Base-by-base conservation (phyloP, 2,113 vertebrate species). In the Paratilapia polleni region DNA sequence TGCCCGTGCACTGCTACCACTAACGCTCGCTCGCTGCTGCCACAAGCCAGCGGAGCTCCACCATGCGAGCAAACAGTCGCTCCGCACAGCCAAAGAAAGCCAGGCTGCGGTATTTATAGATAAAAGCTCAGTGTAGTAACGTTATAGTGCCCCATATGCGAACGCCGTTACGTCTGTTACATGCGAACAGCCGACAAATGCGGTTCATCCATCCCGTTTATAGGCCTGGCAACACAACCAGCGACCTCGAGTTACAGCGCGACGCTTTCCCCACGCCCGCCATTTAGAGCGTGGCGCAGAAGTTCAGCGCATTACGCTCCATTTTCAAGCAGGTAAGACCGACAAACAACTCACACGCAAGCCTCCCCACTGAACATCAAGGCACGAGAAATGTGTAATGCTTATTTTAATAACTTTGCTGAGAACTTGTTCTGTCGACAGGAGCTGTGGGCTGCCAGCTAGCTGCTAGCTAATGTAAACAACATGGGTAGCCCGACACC, bases 401-500 rank as follows among this genome's bases (percentile, higher is more conserved):
- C 19, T 49, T 28, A 59, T 26, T 24, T 54, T 4, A 10, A 12
- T 4, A 59, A 77, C 82, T 78, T 61, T 28, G 19, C 17, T 5
- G 20, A 28, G 6, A 85, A 90, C 17, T 80, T 68, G 77, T 85
- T 82, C 56, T 52, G 49, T 88, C 79, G 58, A 14, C 54, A 58
- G 38, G 34, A 56, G 52, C 14, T 76, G 54, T 17, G 75, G 17
- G 75, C 56, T 76, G 75, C 26, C 70, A 58, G 80, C 74, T 91
- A 91, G 86, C 89, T 64, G 73, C 82, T 85, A 82, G 93, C 93
- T 94, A 94, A 95, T 95, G 94, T 95, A 95, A 95, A 95, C 94
- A 95, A 95, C 92, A 92, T 80, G 83, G 87, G 91, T 8, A 87
- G 84, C 47, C 79, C 75, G 79, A 89, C 86, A 62, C 74, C 54